phyloP scores from a whole-genome alignment of 2,888 invertebrate species.

The Pristionchus japonicus region DNA sequence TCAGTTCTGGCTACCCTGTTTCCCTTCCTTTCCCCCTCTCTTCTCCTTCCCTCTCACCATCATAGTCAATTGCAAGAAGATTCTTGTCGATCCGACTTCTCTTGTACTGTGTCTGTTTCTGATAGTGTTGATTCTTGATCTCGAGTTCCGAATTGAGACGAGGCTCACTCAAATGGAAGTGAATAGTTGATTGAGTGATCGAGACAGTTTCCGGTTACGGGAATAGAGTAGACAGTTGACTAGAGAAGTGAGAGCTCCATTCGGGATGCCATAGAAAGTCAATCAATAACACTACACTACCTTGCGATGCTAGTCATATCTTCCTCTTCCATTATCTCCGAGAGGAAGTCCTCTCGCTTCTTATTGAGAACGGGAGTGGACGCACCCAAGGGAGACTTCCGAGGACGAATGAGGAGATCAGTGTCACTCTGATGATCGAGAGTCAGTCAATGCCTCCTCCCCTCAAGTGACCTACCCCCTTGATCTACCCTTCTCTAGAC shows the following conservation, averaged over 20 bases:
- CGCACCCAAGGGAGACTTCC: not conserved
- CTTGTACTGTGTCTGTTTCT: slow-evolving; percentile 60
- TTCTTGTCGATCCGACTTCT: slow-evolving; percentile 36
- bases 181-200: not conserved
- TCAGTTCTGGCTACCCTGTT: not conserved
- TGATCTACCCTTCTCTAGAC: not conserved
- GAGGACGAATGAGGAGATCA: not conserved
- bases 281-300: not conserved
- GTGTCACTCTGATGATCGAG: not conserved
- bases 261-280: not conserved
- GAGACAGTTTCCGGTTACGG: not conserved
- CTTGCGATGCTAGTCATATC: not conserved
- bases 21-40: not conserved
- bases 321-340: slow-evolving; percentile 17
- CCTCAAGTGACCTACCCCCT: not conserved
- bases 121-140: slow-evolving; percentile 62
- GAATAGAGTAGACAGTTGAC: not conserved
- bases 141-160: slow-evolving; percentile 58
- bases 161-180: slow-evolving; percentile 39
- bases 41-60: slow-evolving; percentile 51
- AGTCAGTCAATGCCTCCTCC: not conserved
- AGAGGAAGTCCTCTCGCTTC: not conserved
- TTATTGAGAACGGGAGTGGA: slow-evolving; percentile 18
- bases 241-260: not conserved
- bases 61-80: slow-evolving; percentile 62